Evolutionary conservation across 2,797 vertebrate genomes (phyloP).

Genomic region (Halcyon badia): DNA sequence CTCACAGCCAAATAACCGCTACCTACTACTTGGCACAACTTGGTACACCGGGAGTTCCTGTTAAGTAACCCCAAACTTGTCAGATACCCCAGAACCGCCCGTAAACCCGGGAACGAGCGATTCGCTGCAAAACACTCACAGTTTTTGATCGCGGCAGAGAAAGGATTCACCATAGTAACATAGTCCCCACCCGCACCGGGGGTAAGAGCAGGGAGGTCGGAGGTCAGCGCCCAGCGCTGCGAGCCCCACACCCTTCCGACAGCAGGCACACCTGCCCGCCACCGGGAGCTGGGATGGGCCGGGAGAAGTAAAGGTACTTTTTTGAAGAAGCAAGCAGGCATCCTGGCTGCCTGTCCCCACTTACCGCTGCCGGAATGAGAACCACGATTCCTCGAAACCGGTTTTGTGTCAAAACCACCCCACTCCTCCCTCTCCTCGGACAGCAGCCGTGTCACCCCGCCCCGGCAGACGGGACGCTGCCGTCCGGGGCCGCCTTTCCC

Average conservation of each 20-base stretch:
- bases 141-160: not conserved
- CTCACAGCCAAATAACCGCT: not conserved
- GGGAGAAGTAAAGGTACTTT: not conserved
- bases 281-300: not conserved
- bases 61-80: not conserved
- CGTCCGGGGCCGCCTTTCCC: not conserved
- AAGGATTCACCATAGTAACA: not conserved
- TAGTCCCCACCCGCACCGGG: not conserved
- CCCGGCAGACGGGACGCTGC: not conserved
- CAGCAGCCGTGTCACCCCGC: not conserved
- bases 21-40: not conserved
- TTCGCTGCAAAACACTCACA: not conserved
- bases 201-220: not conserved
- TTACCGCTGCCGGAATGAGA: not conserved
- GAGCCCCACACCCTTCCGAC: not conserved
- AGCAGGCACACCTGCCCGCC: not conserved
- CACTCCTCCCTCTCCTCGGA: not conserved
- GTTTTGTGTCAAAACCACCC: not conserved
- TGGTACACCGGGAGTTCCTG: not conserved
- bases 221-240: not conserved
- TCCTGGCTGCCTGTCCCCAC: not conserved
- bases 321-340: not conserved
- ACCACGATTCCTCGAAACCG: not conserved
- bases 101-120: not conserved
- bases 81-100: not conserved